Conservation (phyloP, 2,113 vertebrate species). For the Chaenogobius annularis region DNA sequence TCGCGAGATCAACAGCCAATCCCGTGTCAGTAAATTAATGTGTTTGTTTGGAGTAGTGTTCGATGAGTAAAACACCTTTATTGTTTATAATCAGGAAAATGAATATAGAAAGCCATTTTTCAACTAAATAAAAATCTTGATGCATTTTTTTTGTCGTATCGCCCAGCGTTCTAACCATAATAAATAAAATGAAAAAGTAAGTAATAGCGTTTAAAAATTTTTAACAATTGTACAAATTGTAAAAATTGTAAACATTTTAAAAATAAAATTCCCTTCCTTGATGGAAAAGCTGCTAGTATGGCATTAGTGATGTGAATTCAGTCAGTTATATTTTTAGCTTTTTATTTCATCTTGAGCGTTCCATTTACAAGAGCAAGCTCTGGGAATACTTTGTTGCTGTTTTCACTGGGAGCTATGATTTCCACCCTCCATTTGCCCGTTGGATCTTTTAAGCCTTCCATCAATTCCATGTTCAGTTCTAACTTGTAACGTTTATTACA, state of each 20-base stretch:
- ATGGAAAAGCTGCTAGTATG: conserved; percentile 23
- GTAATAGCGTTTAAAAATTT: background rate
- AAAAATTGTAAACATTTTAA: too few relatives aligned
- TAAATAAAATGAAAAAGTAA: background rate
- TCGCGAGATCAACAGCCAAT: too few relatives aligned
- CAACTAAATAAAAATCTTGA: background rate
- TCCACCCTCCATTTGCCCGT: background rate
- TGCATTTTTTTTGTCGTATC: too few relatives aligned
- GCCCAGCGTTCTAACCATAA: too few relatives aligned
- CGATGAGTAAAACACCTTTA: too few relatives aligned
- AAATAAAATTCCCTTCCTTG: too few relatives aligned
- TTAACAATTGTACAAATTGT: too few relatives aligned
- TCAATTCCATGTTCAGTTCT: background rate
- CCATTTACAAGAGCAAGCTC: conserved; percentile 39
- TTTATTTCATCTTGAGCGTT: conserved; percentile 36
- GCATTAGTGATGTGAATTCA: conserved; percentile 37
- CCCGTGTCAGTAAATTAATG: too few relatives aligned
- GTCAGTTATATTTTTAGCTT: conserved; percentile 48
- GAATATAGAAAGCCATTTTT: too few relatives aligned
- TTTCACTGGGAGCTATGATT: conserved; percentile 23
- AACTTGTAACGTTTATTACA: too few relatives aligned
- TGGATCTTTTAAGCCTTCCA: background rate
- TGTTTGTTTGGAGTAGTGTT: too few relatives aligned
- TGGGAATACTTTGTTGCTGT: conserved; percentile 38
- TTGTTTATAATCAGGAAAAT: too few relatives aligned